Conservation (phyloP, 1,140 invertebrate genomes). For the Drosophila sp. region DNA sequence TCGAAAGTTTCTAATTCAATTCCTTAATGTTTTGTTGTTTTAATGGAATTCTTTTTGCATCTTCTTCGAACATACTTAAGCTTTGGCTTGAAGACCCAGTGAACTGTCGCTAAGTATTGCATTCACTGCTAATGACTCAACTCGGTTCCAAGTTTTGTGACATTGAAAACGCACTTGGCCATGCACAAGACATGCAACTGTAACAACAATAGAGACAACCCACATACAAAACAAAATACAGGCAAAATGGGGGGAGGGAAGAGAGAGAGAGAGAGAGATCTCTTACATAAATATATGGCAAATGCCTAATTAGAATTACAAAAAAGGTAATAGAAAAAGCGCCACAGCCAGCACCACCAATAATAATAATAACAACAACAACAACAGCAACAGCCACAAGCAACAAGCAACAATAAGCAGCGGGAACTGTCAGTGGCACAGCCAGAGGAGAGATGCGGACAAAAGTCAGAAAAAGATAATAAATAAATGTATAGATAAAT, state of each 20-base stretch:
- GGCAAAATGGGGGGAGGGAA: neutral
- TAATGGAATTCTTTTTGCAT: too few relatives aligned
- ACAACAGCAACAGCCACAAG: constrained; percentile 34
- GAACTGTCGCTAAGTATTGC: too few relatives aligned
- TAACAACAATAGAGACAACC: constrained; percentile 40
- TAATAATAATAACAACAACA: constrained; percentile 50
- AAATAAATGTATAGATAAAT: constrained; percentile 81
- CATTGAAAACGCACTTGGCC: constrained; percentile 42
- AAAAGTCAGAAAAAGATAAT: constrained; percentile 65
- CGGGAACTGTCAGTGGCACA: constrained; percentile 58
- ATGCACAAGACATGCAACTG: constrained; percentile 47
- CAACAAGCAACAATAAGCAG: constrained; percentile 23
- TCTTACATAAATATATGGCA: constrained; percentile 69
- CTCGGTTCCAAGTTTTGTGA: constrained; percentile 8
- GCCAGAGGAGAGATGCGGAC: constrained; percentile 42
- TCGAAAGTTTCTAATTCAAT: too few relatives aligned
- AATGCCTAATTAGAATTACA: constrained; percentile 76
- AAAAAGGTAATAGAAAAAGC: constrained; percentile 77
- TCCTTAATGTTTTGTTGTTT: too few relatives aligned
- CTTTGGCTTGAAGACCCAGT: too few relatives aligned
- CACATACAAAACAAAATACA: neutral
- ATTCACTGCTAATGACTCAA: constrained; percentile 23
- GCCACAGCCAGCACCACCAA: constrained; percentile 67
- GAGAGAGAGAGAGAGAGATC: constrained; percentile 7
- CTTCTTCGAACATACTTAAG: too few relatives aligned